Base-by-base conservation (phyloP, 2,113 vertebrate genomes). In the Murina feae region DNA sequence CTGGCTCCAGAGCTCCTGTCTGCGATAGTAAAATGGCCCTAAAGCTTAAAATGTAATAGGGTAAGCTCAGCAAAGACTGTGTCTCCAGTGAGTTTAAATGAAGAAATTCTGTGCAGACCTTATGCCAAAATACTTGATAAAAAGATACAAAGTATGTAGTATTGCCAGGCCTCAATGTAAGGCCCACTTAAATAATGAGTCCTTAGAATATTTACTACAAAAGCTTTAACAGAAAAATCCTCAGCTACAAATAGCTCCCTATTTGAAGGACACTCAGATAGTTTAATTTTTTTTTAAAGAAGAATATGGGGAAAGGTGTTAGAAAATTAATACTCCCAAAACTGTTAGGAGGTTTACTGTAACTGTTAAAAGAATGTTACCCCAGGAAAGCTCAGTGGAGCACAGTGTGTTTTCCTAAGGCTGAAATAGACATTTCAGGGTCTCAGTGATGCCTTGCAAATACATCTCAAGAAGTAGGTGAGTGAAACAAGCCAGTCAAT, bases 151-250 rank as follows among this genome's bases (percentile, higher is more conserved):
- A 93, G 53, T 10, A 37, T 89, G 76, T 49, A 35, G n/a, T 87
- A 39, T 84, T 84, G n/a, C 66, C 63, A 81, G 89, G 21, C 65
- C 74, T 74, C 78, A 63, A 79, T 86, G 68, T 86, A 93, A 95
- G 75, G 85, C 82, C 68, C 23, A 6, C 91, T 47, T 39, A 65
- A 89, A 86, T 74, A 65, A 75, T 49, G 63, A 92, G 58, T 82
- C 83, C 87, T 93, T 96, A 20, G 58, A 92, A 80, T 89, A 91
- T 94, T 93, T 91, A 79, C 42, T 90, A 32, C 79, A 84, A 69
- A 91, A 63, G 76, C 30, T 78, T 83, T 47, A 87, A 66, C 42
- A 84, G 65, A 75, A 94, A 84, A 93, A 53, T 63, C 71, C 65
- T 89, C 28, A 75, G 39, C 86, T 95, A 42, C 30, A 86, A 95